These are phyloP conservation scores for Dinocampus coccinellae DNA, from an alignment of 2,888 invertebrate genomes.

Conservation along the genomic window DNA sequence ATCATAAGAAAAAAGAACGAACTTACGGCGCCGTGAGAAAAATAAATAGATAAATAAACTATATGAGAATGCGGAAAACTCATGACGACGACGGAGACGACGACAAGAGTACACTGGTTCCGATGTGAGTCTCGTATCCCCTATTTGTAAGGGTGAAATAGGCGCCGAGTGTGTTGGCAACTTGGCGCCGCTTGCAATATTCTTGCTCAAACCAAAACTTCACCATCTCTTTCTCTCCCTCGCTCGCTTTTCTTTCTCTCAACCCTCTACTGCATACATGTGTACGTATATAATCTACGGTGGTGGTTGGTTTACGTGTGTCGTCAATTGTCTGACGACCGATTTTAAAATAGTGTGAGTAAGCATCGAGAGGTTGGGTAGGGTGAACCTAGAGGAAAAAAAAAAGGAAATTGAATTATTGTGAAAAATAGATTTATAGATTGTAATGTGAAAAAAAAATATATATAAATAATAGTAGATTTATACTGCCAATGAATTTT, in stretches of 20 bases:
- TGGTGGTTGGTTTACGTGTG: neutral
- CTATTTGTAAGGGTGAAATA: constrained; percentile 55
- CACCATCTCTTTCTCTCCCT: constrained; percentile 52
- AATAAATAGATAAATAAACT: constrained; percentile 16
- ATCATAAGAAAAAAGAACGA: constrained; percentile 11
- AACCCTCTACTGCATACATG: constrained; percentile 13
- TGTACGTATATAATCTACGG: neutral
- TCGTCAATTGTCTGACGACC: no score
- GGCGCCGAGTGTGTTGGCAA: constrained; percentile 51
- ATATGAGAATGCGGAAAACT: constrained; percentile 10
- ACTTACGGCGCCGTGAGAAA: neutral
- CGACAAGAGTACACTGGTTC: constrained; percentile 15
- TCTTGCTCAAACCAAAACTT: constrained; percentile 36
- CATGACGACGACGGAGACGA: constrained; percentile 2
- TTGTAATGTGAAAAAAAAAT: no score
- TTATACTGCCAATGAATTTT: no score
- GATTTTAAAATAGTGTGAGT: neutral
- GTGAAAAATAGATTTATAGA: no score
- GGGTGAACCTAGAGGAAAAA: neutral
- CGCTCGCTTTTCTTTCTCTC: constrained; percentile 30
- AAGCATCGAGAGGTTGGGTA: neutral
- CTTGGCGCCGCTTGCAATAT: constrained; percentile 51
- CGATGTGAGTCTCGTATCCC: constrained; percentile 42
- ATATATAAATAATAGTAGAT: no score
- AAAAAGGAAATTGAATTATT: neutral